Conservation (phyloP, 2,888 invertebrate species). For the Acholoe squamosa region DNA sequence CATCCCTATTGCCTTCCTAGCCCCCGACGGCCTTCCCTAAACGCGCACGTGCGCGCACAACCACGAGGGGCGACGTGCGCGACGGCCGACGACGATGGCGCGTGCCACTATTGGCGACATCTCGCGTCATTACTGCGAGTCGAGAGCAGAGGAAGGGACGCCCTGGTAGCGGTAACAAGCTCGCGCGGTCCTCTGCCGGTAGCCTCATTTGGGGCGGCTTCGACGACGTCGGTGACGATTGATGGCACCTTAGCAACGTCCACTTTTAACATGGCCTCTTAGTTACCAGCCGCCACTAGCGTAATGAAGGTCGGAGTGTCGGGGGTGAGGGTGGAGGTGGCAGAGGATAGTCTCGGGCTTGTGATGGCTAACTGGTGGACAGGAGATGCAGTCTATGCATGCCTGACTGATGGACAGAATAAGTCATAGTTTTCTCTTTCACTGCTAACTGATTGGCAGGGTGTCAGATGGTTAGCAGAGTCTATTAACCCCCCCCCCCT, state of each 20-base stretch:
- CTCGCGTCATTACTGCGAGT: slow-evolving; percentile 15
- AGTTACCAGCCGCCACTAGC: neutral
- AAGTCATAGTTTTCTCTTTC: too few relatives aligned
- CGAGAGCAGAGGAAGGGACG: neutral
- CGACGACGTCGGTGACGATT: neutral
- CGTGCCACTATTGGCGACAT: slow-evolving; percentile 50
- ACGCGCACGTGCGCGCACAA: slow-evolving; percentile 32
- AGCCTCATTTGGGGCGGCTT: neutral
- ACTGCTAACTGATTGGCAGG: neutral
- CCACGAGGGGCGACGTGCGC: slow-evolving; percentile 5
- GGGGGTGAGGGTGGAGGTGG: neutral
- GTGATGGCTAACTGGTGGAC: too few relatives aligned
- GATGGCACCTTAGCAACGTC: slow-evolving; percentile 20
- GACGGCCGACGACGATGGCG: neutral
- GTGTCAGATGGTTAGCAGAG: too few relatives aligned
- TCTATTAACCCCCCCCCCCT: too few relatives aligned
- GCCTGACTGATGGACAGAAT: too few relatives aligned
- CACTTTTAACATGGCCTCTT: slow-evolving; percentile 23
- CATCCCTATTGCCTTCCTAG: too few relatives aligned
- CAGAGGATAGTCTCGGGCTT: too few relatives aligned
- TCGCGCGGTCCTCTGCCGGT: neutral
- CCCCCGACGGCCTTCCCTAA: neutral
- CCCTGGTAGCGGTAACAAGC: slow-evolving; percentile 26
- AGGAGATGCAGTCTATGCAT: too few relatives aligned
- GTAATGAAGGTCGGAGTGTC: neutral